Base-by-base conservation (phyloP, 2,797 vertebrate species). In the Borostomias antarcticus region DNA sequence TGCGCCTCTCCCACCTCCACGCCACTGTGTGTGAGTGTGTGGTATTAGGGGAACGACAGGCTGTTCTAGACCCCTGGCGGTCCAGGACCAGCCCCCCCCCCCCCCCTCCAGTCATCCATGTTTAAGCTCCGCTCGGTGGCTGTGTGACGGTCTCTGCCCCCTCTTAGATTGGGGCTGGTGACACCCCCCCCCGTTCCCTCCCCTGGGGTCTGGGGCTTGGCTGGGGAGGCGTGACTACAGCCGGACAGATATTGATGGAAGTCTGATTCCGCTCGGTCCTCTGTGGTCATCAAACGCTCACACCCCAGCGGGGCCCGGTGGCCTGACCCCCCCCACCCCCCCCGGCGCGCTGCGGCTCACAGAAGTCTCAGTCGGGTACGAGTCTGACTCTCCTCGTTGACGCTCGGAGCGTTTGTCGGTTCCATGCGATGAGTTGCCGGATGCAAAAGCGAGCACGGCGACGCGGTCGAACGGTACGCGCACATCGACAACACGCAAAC, bases 191-290 rank as follows among this genome's bases (percentile, higher is more conserved):
- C n/a, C n/a, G n/a, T n/a, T n/a, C n/a, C n/a, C n/a, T n/a, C n/a
- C n/a, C n/a, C n/a, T n/a, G 60, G 4, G 28, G 29, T 28, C 51
- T 68, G 58, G 62, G 7, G 52, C 54, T 50, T 63, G 29, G 54
- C 72, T 73, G 70, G 64, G 68, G 43, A 60, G 59, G 60, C 45
- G 80, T 62, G 66, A 50, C 33, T 29, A 13, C 17, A 19, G 79
- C 75, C 83, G 30, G 64, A 59, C 74, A 86, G 80, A 86, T 90
- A 92, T 91, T 91, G 89, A 91, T 88, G 82, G 86, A 82, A 78
- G 51, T 76, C 74, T 54, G 29, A 60, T 89, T 89, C 84, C 83
- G 86, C 88, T 85, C 74, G 76, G 79, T 66, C 64, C 40, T 74
- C 70, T 47, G 48, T 77, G 75, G 69, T 80, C 83, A 86, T 5